Evolutionary conservation across 2,888 invertebrate genomes (phyloP).

Genomic region (Villa cingulata): DNA sequence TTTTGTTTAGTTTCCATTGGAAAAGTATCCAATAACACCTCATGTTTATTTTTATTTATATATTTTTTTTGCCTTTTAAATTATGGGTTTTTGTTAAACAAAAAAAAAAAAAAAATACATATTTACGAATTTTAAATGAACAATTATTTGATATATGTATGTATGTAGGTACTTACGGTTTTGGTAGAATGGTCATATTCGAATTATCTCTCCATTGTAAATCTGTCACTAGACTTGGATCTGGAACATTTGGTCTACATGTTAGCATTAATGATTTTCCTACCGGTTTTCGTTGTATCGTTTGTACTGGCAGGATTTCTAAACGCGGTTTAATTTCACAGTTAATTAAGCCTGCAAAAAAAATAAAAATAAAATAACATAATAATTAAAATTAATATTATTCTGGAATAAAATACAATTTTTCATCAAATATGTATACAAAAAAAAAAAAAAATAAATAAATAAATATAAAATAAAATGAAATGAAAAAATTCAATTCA

Average conservation of each 20-base stretch:
- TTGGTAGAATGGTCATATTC: constrained; percentile 52
- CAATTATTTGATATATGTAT: too few relatives aligned
- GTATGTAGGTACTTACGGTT: constrained; percentile 54
- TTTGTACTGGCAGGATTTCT: constrained; percentile 56
- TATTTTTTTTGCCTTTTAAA: not conserved
- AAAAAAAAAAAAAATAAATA: too few relatives aligned
- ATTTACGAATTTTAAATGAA: too few relatives aligned
- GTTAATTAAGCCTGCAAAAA: constrained; percentile 11
- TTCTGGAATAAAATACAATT: too few relatives aligned
- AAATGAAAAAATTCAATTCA: too few relatives aligned
- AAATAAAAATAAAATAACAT: not conserved
- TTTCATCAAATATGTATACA: too few relatives aligned
- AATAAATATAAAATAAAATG: too few relatives aligned
- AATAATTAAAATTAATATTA: not conserved
- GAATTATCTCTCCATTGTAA: constrained; percentile 68
- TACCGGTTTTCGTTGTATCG: constrained; percentile 56
- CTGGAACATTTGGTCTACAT: constrained; percentile 57
- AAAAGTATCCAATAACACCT: too few relatives aligned
- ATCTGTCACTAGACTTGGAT: constrained; percentile 52
- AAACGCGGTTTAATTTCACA: constrained; percentile 37
- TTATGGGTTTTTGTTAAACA: not conserved
- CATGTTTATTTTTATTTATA: too few relatives aligned
- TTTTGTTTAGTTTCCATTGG: too few relatives aligned
- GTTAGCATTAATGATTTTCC: constrained; percentile 64
- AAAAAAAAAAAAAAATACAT: not conserved